phyloP scores from a whole-genome alignment of 1,140 invertebrate species.

The Teleogryllus occipitalis region DNA sequence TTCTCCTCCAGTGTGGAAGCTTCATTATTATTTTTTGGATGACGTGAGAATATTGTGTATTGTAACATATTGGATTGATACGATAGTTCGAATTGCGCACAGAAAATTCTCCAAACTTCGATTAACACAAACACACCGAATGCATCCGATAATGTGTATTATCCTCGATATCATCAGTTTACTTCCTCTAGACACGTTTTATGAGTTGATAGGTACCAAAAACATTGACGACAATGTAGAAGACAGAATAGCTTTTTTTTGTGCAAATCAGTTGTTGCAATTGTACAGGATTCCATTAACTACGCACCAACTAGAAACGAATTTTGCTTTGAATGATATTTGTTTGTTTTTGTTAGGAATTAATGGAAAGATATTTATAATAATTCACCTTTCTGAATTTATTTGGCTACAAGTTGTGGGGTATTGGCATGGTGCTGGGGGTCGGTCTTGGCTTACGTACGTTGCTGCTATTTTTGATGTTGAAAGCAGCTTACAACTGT shows the following conservation, averaged over 20 bases:
- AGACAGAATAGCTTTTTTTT: no score
- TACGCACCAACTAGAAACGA: not conserved
- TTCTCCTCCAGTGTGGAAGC: no score
- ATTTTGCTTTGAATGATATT: not conserved
- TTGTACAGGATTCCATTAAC: not conserved
- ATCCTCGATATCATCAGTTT: not conserved
- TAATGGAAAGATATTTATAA: not conserved
- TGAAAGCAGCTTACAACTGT: not conserved
- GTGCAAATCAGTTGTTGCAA: not conserved
- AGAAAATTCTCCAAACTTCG: no score
- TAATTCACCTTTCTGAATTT: not conserved
- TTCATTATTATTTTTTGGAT: no score
- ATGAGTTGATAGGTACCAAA: no score
- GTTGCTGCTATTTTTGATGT: not conserved
- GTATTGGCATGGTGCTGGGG: not conserved
- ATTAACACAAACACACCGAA: not conserved
- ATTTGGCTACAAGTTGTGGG: not conserved
- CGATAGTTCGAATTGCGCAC: not conserved
- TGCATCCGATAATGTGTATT: not conserved
- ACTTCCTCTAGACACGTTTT: not conserved
- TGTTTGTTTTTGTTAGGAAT: not conserved
- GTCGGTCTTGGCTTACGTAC: not conserved
- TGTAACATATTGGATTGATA: not conserved
- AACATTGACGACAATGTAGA: no score
- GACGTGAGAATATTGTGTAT: no score